Evolutionary conservation across 2,888 invertebrate species (phyloP).

Genomic region (Rotaria magnacalcarata): DNA sequence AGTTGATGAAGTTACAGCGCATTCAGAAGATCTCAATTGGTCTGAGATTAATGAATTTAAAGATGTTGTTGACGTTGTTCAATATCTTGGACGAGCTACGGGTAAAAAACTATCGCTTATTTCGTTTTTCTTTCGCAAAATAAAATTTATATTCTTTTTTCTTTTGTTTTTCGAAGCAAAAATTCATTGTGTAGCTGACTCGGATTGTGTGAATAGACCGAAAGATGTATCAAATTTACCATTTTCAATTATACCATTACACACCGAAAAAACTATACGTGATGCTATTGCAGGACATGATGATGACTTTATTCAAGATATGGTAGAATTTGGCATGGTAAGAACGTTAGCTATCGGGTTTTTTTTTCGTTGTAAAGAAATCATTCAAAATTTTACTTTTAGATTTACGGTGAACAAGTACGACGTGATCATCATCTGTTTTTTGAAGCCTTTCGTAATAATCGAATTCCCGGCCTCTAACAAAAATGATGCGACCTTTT

Average conservation of each 20-base stretch:
- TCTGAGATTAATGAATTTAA: neutral
- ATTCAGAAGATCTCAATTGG: constrained; percentile 12
- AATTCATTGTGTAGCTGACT: constrained; percentile 28
- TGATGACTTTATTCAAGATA: neutral
- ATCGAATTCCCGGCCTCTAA: neutral
- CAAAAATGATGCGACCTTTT: neutral
- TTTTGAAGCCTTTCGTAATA: constrained; percentile 35
- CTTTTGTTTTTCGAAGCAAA: neutral
- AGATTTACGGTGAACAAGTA: neutral
- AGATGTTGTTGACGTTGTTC: neutral
- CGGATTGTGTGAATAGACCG: neutral
- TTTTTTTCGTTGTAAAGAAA: neutral
- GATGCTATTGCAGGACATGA: neutral
- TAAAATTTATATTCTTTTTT: neutral
- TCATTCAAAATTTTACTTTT: neutral
- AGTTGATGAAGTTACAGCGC: neutral
- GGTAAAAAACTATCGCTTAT: neutral
- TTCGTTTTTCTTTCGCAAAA: neutral
- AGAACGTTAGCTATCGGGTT: neutral
- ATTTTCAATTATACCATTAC: neutral
- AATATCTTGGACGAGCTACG: neutral
- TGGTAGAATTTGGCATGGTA: constrained; percentile 29
- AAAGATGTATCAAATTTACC: neutral
- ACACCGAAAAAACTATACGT: neutral
- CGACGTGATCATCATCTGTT: constrained; percentile 20